phyloP scores from a whole-genome alignment of 2,888 invertebrate genomes.

The Nomada goodeniana region DNA sequence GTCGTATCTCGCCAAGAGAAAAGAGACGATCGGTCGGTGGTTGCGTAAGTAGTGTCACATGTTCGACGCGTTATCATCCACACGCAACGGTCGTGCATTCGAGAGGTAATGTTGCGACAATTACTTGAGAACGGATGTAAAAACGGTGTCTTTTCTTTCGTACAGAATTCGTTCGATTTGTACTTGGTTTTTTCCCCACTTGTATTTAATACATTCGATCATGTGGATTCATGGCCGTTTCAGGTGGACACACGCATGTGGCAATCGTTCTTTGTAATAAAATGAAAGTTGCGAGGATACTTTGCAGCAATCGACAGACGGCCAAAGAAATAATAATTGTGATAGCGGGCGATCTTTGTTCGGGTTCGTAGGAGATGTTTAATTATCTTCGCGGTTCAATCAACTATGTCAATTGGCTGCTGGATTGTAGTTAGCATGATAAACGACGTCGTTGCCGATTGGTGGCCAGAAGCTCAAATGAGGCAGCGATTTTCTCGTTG shows the following conservation, averaged over 20 bases:
- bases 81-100: conserved; percentile 15
- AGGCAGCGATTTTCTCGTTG: not conserved
- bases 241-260: not conserved
- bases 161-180: conserved; percentile 13
- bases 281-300: not conserved
- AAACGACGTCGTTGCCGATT: conserved; percentile 25
- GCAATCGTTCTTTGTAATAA: not conserved
- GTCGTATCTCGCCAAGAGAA: conserved; percentile 50
- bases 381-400: conserved; percentile 43
- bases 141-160: not conserved
- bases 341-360: conserved; percentile 28
- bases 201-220: not conserved
- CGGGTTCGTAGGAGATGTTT: conserved; percentile 35
- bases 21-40: conserved; percentile 52
- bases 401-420: conserved; percentile 32
- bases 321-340: conserved; percentile 6
- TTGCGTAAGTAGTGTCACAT: conserved; percentile 63
- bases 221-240: not conserved
- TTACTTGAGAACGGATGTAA: not conserved
- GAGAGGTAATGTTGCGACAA: conserved; percentile 43
- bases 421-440: conserved; percentile 1
- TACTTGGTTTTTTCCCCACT: not conserved
- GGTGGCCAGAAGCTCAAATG: not conserved
- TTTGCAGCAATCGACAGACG: not conserved
- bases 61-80: conserved; percentile 48